Evolutionary conservation across 2,797 vertebrate species (phyloP), one percentile per base, ranked within the genome.

Genomic region (Cirrhinus mrigala): DNA sequence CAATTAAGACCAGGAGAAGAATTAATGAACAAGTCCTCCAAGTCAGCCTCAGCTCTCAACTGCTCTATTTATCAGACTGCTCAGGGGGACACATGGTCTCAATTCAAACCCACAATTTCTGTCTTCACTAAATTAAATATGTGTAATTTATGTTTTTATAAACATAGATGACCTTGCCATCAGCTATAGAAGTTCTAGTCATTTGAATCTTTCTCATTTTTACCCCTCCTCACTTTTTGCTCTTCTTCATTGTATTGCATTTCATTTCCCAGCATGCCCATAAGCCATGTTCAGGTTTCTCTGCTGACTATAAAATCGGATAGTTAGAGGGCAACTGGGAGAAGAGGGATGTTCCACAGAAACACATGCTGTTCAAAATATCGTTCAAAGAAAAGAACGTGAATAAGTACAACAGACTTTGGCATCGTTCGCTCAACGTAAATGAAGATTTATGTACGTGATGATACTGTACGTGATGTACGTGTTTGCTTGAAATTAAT

Each of bases 161-260:
- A 95, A 95, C 94, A 95, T 93, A 91, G 89, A 90, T 95, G 94
- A 96, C 94, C 95, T 96, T 95, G 94, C 95, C 94, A 91, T 90
- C 83, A 94, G 95, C 94, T 64, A 92, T 62, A 81, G 73, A 89
- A 86, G 87, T 89, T 85, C 88, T 82, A 85, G 83, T 87, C 82
- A 40, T 89, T 88, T 87, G 85, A 81, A 86, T 90, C 73, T 77
- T 54, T 82, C 54, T 87, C 81, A 85, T 79, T 85, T 56, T 79
- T 70, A 82, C 77, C 75, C 83, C 82, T 74, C 86, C 74, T 85
- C 40, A 64, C 71, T 50, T 81, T 69, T 60, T 64, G 81, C 74
- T 83, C 79, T 78, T 88, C 50, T 79, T 74, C 73, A 84, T 85
- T 85, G 60, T 79, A 83, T 88, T 83, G 87, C 71, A 16, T 88